Base-by-base conservation (phyloP, 2,797 vertebrate species). In the Pteropus rufus region DNA sequence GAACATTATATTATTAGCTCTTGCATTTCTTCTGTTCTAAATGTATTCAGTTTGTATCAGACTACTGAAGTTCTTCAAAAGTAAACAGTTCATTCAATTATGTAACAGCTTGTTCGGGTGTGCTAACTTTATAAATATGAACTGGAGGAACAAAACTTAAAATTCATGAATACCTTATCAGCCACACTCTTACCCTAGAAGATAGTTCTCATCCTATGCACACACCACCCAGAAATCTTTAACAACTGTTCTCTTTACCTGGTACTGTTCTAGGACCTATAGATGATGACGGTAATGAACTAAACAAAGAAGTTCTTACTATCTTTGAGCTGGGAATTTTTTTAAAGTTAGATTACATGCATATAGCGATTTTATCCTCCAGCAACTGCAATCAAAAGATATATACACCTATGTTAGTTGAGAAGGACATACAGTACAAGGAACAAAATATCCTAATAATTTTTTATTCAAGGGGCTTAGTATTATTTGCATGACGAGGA, bases 21-120 rank as follows among this genome's bases (percentile, higher is more conserved):
- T 79, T 86, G 12, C 4, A 64, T 82, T 93, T 82, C 46, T 95
- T 58, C 52, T 31, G 21, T 73, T 92, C n/a, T 76, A 39, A 85
- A 79, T 73, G 52, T 85, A 73, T 52, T 76, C 58, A 44, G 2
- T 75, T 89, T 84, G 14, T 67, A 75, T 92, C 41, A 75, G 41
- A 23, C 16, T 41, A 65, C 21, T 62, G 21, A 89, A 92, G 29
- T 93, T 29, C 73, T 96, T 92, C 93, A 56, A 77, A 91, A 82
- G 84, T 34, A 92, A 81, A 39, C 16, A 46, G 12, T 83, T 91
- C 64, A 79, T 67, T 64, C 12, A 46, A 10, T 56, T 34, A 65
- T 34, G 3, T 75, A 79, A 79, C 2, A 75, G 14, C 14, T 11
- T 76, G n/a, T 89, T 89, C 82, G 26, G 16, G 70, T 89, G 6